A percentile compares a stretch with the other conserved stretches of the same genome.
phyloP scores from a whole-genome alignment of 2,888 invertebrate species.

The Pilophorus perplexus region DNA sequence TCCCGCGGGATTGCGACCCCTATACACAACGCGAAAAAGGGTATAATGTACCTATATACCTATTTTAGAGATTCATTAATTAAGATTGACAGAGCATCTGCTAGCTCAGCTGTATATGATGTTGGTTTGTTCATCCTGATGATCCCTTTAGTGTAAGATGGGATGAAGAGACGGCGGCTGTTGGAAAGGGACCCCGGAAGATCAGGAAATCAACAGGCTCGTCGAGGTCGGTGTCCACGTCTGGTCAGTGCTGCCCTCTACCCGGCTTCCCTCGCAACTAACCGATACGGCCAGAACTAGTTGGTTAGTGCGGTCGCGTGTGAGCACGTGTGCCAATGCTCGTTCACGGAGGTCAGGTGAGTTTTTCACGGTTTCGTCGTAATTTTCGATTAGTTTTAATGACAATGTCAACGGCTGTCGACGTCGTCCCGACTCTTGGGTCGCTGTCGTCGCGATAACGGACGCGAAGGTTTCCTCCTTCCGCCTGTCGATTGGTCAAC shows the following conservation, averaged over 20 bases:
- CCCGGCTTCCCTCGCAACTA: background rate
- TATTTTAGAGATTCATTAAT: too few species aligned
- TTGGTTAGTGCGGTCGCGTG: slow-evolving; percentile 39
- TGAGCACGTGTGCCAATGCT: slow-evolving; percentile 39
- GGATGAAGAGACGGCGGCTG: too few species aligned
- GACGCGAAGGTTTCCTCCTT: background rate
- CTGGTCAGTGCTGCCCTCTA: slow-evolving; percentile 5
- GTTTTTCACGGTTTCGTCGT: slow-evolving; percentile 3
- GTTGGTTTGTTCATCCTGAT: too few species aligned
- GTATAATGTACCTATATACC: too few species aligned
- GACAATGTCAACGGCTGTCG: background rate
- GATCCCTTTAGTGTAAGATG: too few species aligned
- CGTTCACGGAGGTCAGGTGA: slow-evolving; percentile 24
- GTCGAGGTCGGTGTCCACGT: background rate
- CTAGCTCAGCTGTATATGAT: too few species aligned
- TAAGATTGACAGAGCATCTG: too few species aligned
- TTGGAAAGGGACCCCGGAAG: background rate
- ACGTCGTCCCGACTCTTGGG: background rate
- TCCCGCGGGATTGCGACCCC: too few species aligned
- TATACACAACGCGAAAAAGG: too few species aligned
- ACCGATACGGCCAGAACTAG: slow-evolving; percentile 3
- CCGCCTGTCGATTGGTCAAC: background rate
- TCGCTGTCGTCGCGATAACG: background rate
- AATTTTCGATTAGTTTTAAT: background rate
- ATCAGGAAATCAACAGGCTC: background rate